phyloP scores from a whole-genome alignment of 2,113 vertebrate species.

The Campylomormyrus numenius region DNA sequence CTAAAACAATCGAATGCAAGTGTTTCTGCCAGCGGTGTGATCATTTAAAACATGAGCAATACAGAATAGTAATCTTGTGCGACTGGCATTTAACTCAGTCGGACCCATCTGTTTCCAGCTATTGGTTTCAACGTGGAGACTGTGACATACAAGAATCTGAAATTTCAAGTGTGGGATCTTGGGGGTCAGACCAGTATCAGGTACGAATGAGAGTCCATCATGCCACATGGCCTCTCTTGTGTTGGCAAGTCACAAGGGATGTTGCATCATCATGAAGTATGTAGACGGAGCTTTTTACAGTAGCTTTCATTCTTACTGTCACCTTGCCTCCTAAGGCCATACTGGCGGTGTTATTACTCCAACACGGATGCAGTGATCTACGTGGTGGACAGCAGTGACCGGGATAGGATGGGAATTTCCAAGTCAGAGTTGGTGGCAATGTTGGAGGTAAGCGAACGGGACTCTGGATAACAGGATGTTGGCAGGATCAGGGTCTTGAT shows the following conservation, averaged over 20 bases:
- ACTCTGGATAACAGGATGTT: background rate
- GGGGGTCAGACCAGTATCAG: slow-evolving; percentile 98
- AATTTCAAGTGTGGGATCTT: slow-evolving; percentile 98
- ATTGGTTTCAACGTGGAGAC: slow-evolving; percentile 99
- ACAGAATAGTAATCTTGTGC: background rate
- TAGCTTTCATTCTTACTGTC: background rate
- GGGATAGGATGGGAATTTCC: slow-evolving; percentile 95
- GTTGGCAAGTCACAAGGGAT: background rate
- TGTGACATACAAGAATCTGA: slow-evolving; percentile 92
- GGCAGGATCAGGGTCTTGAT: background rate
- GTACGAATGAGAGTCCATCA: slow-evolving; percentile 45
- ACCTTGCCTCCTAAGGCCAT: slow-evolving; percentile 67
- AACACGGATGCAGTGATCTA: slow-evolving; percentile 98
- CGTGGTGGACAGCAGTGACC: slow-evolving; percentile 95
- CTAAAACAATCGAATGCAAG: background rate
- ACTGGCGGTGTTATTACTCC: slow-evolving; percentile 97
- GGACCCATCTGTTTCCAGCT: slow-evolving; percentile 59
- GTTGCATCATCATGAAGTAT: background rate
- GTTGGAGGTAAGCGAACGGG: slow-evolving; percentile 75
- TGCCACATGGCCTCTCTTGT: background rate
- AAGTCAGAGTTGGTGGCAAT: slow-evolving; percentile 96
- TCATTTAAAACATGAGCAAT: background rate
- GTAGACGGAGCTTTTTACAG: background rate
- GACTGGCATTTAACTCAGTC: background rate
- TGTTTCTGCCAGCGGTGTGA: background rate